Percentiles rank a stretch among this genome's conserved stretches.
phyloP scores from a whole-genome alignment of 2,797 vertebrate species.

The Parambassis ranga region DNA sequence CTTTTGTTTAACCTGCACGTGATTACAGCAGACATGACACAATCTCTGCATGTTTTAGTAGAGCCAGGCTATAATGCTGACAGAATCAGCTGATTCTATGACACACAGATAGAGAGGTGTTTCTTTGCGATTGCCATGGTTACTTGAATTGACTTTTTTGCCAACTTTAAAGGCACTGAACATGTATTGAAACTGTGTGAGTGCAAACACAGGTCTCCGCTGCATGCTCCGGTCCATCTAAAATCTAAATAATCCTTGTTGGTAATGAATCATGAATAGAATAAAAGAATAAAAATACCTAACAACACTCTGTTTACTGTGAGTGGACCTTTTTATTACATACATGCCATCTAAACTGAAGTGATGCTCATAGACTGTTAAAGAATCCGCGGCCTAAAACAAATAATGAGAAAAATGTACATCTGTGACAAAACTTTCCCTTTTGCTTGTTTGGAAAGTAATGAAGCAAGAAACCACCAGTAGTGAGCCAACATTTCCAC shows the following conservation, averaged over 20 bases:
- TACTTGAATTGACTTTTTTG: neutral
- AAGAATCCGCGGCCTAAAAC: neutral
- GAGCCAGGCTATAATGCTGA: too few species aligned
- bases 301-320: neutral
- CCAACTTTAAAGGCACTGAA: neutral
- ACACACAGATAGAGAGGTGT: neutral
- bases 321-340: neutral
- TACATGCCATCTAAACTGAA: conserved; percentile 13
- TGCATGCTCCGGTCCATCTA: too few species aligned
- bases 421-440: conserved; percentile 19
- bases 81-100: neutral
- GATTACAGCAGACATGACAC: neutral
- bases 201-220: too few species aligned
- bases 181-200: too few species aligned
- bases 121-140: neutral
- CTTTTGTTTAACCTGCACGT: neutral
- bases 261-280: neutral
- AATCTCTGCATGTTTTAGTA: neutral
- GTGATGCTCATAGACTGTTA: conserved; percentile 5
- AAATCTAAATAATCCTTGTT: neutral
- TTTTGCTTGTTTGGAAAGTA: conserved; percentile 39
- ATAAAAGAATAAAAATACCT: neutral
- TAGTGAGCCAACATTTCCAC: conserved; percentile 53
- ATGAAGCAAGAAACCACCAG: conserved; percentile 46
- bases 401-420: conserved; percentile 31